Percentiles rank a stretch among this genome's conserved stretches.
phyloP scores from a whole-genome alignment of 2,888 invertebrate genomes.

The Tachina grossa region DNA sequence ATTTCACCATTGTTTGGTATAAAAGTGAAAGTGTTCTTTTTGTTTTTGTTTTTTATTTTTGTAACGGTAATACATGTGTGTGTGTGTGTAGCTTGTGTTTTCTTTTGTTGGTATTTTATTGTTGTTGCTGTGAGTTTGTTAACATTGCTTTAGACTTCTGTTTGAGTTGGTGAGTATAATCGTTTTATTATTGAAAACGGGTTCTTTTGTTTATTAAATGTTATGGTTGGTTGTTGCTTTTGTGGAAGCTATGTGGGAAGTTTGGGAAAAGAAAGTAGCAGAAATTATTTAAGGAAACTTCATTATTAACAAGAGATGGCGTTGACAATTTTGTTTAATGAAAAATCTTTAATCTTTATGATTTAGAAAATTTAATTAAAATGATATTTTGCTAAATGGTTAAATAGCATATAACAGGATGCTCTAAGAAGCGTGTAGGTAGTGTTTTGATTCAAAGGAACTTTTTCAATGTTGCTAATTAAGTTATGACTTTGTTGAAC shows the following conservation, averaged over 20 bases:
- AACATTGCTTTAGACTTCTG: slow-evolving; percentile 6
- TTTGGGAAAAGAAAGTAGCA: slow-evolving; percentile 13
- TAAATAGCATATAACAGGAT: no score
- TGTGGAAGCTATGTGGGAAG: slow-evolving; percentile 5
- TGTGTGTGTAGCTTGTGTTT: slow-evolving; percentile 19
- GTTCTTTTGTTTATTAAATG: slow-evolving; percentile 20
- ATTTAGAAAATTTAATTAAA: no score
- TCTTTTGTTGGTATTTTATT: slow-evolving; percentile 16
- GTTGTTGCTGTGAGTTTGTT: slow-evolving; percentile 24
- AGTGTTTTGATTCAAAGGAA: no score
- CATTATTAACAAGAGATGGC: slow-evolving; percentile 24
- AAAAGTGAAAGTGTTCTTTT: slow-evolving; percentile 62
- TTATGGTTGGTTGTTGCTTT: background rate
- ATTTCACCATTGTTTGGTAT: slow-evolving; percentile 46
- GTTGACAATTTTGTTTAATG: background rate
- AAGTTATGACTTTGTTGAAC: no score
- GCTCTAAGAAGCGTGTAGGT: no score
- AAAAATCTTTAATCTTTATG: no score
- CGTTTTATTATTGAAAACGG: slow-evolving; percentile 32
- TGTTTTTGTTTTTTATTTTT: no score
- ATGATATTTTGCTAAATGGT: no score
- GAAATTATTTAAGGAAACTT: background rate
- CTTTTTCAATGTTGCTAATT: no score
- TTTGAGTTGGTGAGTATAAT: background rate
- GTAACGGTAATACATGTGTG: background rate